These are phyloP conservation scores for Mythimna ferrago DNA, from an alignment of 2,888 invertebrate genomes.

Conservation along the genomic window DNA sequence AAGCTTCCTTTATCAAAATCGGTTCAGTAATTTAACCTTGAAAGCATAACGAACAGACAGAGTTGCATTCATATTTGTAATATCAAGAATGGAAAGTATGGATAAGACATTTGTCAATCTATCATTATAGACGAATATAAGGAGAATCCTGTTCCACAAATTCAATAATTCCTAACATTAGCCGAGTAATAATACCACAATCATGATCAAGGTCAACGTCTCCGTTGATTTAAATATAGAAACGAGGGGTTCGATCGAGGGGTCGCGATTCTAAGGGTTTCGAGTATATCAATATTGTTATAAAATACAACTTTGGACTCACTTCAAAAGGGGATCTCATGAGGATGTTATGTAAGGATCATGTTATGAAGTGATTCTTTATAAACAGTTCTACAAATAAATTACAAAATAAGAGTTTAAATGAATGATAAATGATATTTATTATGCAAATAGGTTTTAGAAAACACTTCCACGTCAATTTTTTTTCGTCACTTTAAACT, in stretches of 20 bases:
- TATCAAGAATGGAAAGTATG: no score
- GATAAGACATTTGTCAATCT: background rate
- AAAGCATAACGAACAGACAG: no score
- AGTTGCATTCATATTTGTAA: no score
- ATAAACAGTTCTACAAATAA: slow-evolving; percentile 1
- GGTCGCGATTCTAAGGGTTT: background rate
- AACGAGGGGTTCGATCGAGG: slow-evolving; percentile 13
- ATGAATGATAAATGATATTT: background rate
- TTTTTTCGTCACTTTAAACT: no score
- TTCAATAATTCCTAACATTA: background rate
- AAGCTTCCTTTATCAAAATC: background rate
- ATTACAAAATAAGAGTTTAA: background rate
- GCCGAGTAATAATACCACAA: background rate
- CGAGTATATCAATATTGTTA: background rate
- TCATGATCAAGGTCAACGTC: slow-evolving; percentile 5
- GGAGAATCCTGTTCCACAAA: no score
- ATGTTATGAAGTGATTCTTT: background rate
- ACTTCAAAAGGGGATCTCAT: background rate
- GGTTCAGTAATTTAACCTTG: no score
- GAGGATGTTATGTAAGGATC: background rate
- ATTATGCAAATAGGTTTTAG: no score
- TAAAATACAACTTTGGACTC: background rate
- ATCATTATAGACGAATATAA: no score
- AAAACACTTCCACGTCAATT: no score
- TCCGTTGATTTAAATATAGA: background rate